Base-by-base conservation (phyloP, 1,140 invertebrate species). In the Drosophila micromelanica region DNA sequence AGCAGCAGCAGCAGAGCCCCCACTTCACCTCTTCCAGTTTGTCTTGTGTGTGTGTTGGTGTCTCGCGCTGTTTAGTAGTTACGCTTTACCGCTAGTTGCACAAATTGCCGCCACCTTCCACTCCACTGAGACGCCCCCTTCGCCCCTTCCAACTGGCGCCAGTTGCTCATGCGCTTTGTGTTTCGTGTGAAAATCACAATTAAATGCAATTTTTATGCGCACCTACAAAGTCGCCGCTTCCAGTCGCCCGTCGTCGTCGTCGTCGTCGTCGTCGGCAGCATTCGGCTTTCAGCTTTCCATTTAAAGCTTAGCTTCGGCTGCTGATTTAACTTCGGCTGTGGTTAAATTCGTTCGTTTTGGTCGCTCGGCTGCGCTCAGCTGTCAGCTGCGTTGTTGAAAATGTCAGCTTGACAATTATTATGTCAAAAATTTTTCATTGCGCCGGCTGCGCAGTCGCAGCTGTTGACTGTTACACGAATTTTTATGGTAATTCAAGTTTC, bases 401-500 rank as follows among this genome's bases (percentile, higher is more conserved):
- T 89, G 89, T 91, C 89, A 91, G 89, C 89, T 90, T 91, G 89
- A 90, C 84, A 89, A 91, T 91, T 91, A 91, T 91, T 89, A 91
- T 90, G 89, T 91, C 89, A 91, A 90, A 90, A 84, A 74, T 49
- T 40, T 30, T 80, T 84, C 79, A n/a, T 76, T 73, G 60, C 61
- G 72, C 42, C 61, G 30, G 52, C 67, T 54, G 55, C 68, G 40
- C 48, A 74, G 79, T 49, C 75, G 61, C 78, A 89, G 82, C 84
- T 89, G 84, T 89, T 65, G 84, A 89, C 84, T 84, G 80, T 74
- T 89, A 89, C 84, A 89, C 84, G 84, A 84, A 79, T 89, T 89
- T 87, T 84, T 89, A 89, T 89, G 84, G 84, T 89, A 89, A 89
- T 89, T 89, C 84, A 89, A 89, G 84, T 89, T 89, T 89, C 84